A percentile compares a stretch with the other conserved stretches of the same genome.
Evolutionary conservation across 2,113 vertebrate species (phyloP).

Genomic region (mouse (Mus musculus)): GRCm39 chr11:96391001-96391500

Average conservation of each 20-base stretch:
- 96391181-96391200: conserved; percentile 87
- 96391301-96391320: conserved; percentile 79
- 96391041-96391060: conserved; percentile 82
- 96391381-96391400: neutral
- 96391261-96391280: conserved; percentile 85
- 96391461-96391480: neutral
- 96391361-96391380: conserved; percentile 67
- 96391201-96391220: conserved; percentile 91
- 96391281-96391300: conserved; percentile 85
- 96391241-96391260: conserved; percentile 86
- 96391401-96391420: neutral
- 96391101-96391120: conserved; percentile 88
- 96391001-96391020: conserved; percentile 78
- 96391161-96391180: conserved; percentile 87
- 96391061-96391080: conserved; percentile 84
- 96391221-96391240: conserved; percentile 86
- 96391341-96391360: conserved; percentile 68
- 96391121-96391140: conserved; percentile 86
- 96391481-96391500: neutral
- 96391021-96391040: conserved; percentile 76
- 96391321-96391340: conserved; percentile 76
- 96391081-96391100: conserved; percentile 84
- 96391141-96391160: conserved; percentile 91
- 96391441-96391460: neutral
- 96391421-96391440: neutral